Evolutionary conservation across 2,113 vertebrate species (phyloP).

Genomic region (Cisticola juncidis): DNA sequence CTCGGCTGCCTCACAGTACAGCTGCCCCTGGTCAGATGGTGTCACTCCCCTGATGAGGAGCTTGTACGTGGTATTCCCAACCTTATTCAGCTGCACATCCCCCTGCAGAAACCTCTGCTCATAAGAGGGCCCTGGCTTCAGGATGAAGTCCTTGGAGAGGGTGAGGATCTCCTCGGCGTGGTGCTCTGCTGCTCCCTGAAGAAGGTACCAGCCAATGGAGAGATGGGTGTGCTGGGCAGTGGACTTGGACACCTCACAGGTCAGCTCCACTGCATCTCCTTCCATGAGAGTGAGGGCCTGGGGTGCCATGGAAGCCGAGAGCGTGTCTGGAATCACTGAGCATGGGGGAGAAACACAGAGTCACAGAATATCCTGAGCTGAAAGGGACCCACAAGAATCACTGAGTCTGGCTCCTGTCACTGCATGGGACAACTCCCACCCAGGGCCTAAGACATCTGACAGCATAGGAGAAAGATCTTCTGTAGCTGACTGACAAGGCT

Average conservation of each 20-base stretch:
- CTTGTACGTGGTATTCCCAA: conserved; percentile 74
- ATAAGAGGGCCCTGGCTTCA: conserved; percentile 79
- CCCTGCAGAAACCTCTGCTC: conserved; percentile 70
- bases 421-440: neutral
- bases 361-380: neutral
- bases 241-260: conserved; percentile 81
- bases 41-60: conserved; percentile 69
- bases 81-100: conserved; percentile 77
- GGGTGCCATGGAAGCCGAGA: conserved; percentile 69
- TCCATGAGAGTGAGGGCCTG: conserved; percentile 58
- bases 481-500: neutral
- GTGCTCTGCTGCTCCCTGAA: conserved; percentile 13
- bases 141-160: conserved; percentile 80
- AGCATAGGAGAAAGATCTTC: neutral
- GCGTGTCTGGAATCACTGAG: conserved; percentile 86
- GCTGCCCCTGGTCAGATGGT: conserved; percentile 76
- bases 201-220: conserved; percentile 82
- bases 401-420: neutral
- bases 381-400: neutral
- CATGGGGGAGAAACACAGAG: neutral
- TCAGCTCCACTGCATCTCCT: conserved; percentile 76
- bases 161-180: conserved; percentile 69
- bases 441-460: neutral
- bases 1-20: conserved; percentile 83
- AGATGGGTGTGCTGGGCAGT: conserved; percentile 90